Conservation (phyloP, 1,140 invertebrate species). For the Scaptomyza pallida region DNA sequence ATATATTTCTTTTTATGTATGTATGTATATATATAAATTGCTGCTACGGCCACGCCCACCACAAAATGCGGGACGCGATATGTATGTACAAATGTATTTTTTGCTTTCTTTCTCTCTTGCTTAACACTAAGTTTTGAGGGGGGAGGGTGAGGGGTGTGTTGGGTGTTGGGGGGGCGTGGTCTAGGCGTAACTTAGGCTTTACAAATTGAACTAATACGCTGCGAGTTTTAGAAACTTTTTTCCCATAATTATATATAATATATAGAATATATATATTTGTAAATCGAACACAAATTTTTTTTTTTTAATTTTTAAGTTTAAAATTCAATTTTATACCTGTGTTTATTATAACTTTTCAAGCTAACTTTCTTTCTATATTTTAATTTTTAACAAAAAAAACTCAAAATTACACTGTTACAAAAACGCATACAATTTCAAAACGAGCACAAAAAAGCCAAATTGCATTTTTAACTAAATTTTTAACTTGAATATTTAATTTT, state of each 20-base stretch:
- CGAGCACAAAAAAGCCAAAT: conserved; percentile 45
- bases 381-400: conserved; percentile 17
- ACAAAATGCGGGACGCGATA: conserved; percentile 65
- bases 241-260: conserved; percentile 23
- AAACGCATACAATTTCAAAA: conserved; percentile 18
- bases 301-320: conserved; percentile 50
- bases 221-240: conserved; percentile 72
- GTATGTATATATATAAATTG: conserved; percentile 28
- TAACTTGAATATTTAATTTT: conserved; percentile 5
- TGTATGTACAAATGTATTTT: conserved; percentile 81
- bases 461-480: conserved; percentile 67
- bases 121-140: conserved; percentile 9
- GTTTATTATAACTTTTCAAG: conserved; percentile 54
- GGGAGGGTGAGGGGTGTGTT: conserved; percentile 24
- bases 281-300: conserved; percentile 39
- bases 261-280: too few species aligned
- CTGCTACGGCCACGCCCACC: conserved; percentile 68
- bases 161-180: conserved; percentile 52
- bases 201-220: conserved; percentile 77
- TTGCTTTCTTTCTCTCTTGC: conserved; percentile 70
- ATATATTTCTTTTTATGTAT: conserved; percentile 19
- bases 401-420: conserved; percentile 33
- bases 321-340: conserved; percentile 70
- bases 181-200: conserved; percentile 64
- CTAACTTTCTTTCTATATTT: conserved; percentile 21